Evolutionary conservation across 2,888 invertebrate species (phyloP).

Genomic region (Rhagophthalmus giganteus): DNA sequence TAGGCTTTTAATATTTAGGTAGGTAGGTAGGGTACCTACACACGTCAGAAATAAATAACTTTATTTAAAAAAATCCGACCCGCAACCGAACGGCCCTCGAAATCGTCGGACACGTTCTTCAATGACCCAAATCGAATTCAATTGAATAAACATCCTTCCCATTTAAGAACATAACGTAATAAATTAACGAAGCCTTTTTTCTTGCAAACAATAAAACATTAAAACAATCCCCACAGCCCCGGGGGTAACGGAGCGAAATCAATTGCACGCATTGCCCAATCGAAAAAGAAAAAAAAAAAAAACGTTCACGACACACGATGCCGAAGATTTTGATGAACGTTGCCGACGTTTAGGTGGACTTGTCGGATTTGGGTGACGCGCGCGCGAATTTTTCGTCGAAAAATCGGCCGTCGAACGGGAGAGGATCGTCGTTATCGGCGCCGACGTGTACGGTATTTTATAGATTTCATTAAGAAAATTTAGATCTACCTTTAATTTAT

Average conservation of each 20-base stretch:
- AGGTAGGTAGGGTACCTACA: no score
- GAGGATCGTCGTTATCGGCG: no score
- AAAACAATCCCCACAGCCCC: slow-evolving; percentile 35
- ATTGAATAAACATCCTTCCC: slow-evolving; percentile 29
- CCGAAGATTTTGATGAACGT: slow-evolving; percentile 4
- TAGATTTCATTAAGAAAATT: no score
- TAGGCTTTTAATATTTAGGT: no score
- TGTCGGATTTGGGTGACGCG: no score
- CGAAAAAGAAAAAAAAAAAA: no score
- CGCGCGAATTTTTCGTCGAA: no score
- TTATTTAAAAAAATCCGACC: no score
- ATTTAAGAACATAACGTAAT: slow-evolving; percentile 32
- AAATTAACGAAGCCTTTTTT: slow-evolving; percentile 27
- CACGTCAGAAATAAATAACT: not conserved
- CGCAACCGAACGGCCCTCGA: slow-evolving; percentile 15
- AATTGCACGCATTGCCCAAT: slow-evolving; percentile 36
- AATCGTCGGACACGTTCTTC: slow-evolving; percentile 23
- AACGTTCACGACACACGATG: slow-evolving; percentile 24
- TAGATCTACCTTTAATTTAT: no score
- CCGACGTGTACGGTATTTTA: no score
- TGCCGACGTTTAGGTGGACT: no score
- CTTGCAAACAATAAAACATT: slow-evolving; percentile 37
- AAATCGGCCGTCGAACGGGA: no score
- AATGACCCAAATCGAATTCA: slow-evolving; percentile 35
- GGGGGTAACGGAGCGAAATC: slow-evolving; percentile 34